Percentiles rank a stretch among this genome's conserved stretches.
Evolutionary conservation across 2,113 vertebrate species (phyloP).

Genomic region (Lycocorax pyrrhopterus): DNA sequence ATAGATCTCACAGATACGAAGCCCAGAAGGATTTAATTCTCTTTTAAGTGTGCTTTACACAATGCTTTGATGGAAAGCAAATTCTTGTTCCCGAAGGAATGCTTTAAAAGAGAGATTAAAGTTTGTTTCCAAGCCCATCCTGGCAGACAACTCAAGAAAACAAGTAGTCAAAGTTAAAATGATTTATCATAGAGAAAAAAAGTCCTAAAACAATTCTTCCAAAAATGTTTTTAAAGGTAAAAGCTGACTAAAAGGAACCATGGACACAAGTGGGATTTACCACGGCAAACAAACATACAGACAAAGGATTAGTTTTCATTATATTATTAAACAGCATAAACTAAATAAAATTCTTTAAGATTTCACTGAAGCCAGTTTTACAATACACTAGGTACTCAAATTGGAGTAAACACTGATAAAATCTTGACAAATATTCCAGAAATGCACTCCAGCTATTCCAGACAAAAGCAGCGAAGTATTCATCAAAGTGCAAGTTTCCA

Average conservation of each 20-base stretch:
- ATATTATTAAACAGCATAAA: constrained; percentile 46
- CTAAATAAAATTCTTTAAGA: constrained; percentile 45
- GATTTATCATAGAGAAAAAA: constrained; percentile 30
- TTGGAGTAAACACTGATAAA: constrained; percentile 68
- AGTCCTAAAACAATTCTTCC: background rate
- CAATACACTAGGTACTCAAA: constrained; percentile 65
- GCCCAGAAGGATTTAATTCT: constrained; percentile 42
- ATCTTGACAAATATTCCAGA: constrained; percentile 76
- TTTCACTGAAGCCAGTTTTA: constrained; percentile 43
- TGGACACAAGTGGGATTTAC: constrained; percentile 17
- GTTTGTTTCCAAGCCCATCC: constrained; percentile 10
- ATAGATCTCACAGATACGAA: background rate
- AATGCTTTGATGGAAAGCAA: constrained; percentile 43
- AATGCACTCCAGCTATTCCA: constrained; percentile 67
- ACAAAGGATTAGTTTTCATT: constrained; percentile 44
- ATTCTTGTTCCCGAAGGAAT: constrained; percentile 50
- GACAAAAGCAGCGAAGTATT: constrained; percentile 68
- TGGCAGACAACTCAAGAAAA: constrained; percentile 57
- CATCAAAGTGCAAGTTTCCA: constrained; percentile 60
- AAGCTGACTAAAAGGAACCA: constrained; percentile 28
- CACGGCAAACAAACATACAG: background rate
- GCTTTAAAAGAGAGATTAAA: constrained; percentile 58
- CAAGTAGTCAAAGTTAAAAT: constrained; percentile 36
- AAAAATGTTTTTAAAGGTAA: constrained; percentile 43
- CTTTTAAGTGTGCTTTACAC: constrained; percentile 44